Conservation (phyloP, 1,140 invertebrate genomes). For the Cotesia typhae region DNA sequence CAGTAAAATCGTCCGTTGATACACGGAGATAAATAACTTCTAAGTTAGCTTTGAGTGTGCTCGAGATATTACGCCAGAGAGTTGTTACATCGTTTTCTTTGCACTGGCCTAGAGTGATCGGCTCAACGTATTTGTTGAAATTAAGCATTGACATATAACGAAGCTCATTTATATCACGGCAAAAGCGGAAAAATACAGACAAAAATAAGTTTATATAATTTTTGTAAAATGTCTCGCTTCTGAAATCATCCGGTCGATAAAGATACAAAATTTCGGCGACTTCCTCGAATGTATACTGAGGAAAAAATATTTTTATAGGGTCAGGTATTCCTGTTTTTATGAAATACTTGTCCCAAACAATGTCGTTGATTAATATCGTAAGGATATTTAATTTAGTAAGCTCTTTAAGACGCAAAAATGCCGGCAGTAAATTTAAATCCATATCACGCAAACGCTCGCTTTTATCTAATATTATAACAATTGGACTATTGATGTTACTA, state of each 20-base stretch:
- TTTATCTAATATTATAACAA: slow-evolving; percentile 79
- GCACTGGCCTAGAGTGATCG: slow-evolving; percentile 70
- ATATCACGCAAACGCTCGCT: slow-evolving; percentile 79
- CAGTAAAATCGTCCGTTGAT: slow-evolving; percentile 48
- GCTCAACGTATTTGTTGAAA: slow-evolving; percentile 80
- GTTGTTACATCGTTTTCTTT: slow-evolving; percentile 71
- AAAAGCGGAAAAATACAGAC: slow-evolving; percentile 81
- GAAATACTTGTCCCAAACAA: slow-evolving; percentile 83
- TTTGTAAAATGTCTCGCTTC: slow-evolving; percentile 69
- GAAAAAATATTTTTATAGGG: slow-evolving; percentile 79
- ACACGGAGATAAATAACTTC: slow-evolving; percentile 82
- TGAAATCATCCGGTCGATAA: slow-evolving; percentile 47
- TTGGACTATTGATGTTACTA: slow-evolving; percentile 56
- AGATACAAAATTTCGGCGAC: slow-evolving; percentile 76
- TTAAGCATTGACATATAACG: slow-evolving; percentile 75
- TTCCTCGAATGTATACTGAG: slow-evolving; percentile 84
- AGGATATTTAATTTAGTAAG: slow-evolving; percentile 77
- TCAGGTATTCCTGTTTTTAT: slow-evolving; percentile 75
- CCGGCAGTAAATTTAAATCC: slow-evolving; percentile 76
- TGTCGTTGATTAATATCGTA: slow-evolving; percentile 79
- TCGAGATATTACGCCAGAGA: slow-evolving; percentile 82
- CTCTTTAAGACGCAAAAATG: slow-evolving; percentile 78
- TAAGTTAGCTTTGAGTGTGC: slow-evolving; percentile 76
- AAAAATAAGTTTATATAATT: slow-evolving; percentile 84
- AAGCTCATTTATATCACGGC: slow-evolving; percentile 83